Conservation (phyloP, 2,113 vertebrate species). For the Fukomys damarensis region DNA sequence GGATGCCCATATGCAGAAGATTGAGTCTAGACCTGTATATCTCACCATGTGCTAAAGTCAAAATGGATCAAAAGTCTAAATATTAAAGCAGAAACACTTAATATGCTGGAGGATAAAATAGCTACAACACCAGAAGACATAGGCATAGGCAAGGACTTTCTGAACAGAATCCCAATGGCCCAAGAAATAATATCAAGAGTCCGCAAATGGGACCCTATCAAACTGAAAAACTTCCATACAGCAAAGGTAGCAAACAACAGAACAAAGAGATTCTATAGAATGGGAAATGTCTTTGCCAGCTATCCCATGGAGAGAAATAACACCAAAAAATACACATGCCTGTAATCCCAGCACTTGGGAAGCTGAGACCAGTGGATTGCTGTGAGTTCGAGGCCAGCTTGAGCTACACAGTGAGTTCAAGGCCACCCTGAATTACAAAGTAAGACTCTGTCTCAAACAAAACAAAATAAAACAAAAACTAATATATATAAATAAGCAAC, state of each 20-base stretch:
- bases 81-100: background rate
- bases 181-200: background rate
- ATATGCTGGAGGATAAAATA: background rate
- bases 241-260: background rate
- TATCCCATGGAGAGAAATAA: background rate
- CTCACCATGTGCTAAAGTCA: background rate
- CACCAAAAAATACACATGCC: background rate
- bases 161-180: background rate
- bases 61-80: background rate
- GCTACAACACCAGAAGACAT: background rate
- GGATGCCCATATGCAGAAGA: background rate
- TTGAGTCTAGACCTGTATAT: background rate
- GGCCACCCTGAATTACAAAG: background rate
- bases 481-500: background rate
- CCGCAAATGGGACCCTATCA: background rate
- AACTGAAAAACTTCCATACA: background rate
- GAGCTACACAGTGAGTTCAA: background rate
- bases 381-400: background rate
- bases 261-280: background rate
- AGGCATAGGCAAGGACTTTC: background rate
- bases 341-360: background rate
- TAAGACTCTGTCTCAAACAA: background rate
- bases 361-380: background rate
- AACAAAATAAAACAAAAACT: background rate
- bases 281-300: background rate